These are phyloP conservation scores for Frieseomelitta varia DNA, from an alignment of 1,140 invertebrate species.

Conservation along the genomic window DNA sequence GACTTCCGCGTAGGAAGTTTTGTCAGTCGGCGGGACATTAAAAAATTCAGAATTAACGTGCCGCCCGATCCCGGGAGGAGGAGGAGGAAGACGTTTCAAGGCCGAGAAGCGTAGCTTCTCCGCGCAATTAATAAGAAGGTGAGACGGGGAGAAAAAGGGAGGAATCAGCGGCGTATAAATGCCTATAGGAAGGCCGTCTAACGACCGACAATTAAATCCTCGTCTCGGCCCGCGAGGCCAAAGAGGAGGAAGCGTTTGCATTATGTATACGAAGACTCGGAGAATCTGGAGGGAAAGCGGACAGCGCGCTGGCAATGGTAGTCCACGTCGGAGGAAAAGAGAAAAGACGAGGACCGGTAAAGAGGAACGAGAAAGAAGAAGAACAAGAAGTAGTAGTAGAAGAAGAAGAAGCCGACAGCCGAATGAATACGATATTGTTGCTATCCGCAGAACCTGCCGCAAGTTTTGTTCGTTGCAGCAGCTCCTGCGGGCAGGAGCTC, in stretches of 20 bases:
- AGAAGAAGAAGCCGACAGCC: conserved; percentile 35
- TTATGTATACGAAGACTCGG: conserved; percentile 58
- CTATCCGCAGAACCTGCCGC: conserved; percentile 51
- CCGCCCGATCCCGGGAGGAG: not conserved
- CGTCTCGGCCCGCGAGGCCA: conserved; percentile 23
- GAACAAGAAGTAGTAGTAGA: not conserved
- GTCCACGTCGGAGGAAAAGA: not conserved
- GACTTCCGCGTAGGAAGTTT: not conserved
- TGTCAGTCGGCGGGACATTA: not conserved
- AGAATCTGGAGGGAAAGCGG: conserved; percentile 15
- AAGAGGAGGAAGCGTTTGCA: conserved; percentile 48
- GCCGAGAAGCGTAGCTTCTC: not conserved
- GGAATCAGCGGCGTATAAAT: conserved; percentile 40
- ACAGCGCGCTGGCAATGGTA: not conserved
- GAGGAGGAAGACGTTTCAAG: not conserved
- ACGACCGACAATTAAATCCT: conserved; percentile 70
- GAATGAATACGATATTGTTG: conserved; percentile 74
- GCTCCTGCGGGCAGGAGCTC: not conserved
- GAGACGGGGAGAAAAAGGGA: not conserved
- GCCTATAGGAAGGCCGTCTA: conserved; percentile 42
- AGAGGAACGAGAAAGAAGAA: not conserved
- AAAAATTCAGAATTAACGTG: conserved; percentile 1
- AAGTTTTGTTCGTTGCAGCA: conserved; percentile 53
- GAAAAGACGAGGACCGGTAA: not conserved
- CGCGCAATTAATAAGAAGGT: not conserved